Evolutionary conservation across 2,113 vertebrate genomes (phyloP), one percentile per base, ranked within the genome.

Genomic region (Peromyscus leucopus): DNA sequence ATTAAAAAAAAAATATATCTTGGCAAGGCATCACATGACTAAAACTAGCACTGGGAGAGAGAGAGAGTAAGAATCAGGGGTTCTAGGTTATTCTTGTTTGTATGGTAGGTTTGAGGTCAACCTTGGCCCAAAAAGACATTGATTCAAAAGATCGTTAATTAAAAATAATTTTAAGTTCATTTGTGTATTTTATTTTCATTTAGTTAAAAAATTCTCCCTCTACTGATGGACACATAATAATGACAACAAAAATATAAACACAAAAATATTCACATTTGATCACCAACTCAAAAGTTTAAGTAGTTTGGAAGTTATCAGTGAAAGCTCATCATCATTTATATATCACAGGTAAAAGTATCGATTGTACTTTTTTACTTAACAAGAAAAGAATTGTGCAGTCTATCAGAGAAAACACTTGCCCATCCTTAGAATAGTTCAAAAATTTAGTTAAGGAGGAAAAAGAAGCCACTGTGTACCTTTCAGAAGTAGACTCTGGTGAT

Each of bases 101-200:
- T 71, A 15, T 36, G 5, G 33, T 36, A 5, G 2, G 13, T 5
- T 71, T 71, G 33, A 36, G 69, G 33, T 71, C 31, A 36, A 36
- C 33, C 33, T 16, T 15, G 67, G 12, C 5, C 13, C 33, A 2
- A 69, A 69, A 13, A 33, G 13, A 33, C 13, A 69, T 15, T 33
- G 31, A 33, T 69, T 15, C 31, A 33, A 69, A 69, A 33, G 11
- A 69, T 11, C 12, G 16, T 69, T 16, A 16, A 33, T 1, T 17
- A 46, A 95, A 95, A 82, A 2, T 80, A 78, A 67, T 75, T 90
- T 59, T 59, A 90, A 67, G 46, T 39, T 51, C 2, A 96, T 86
- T 78, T 95, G 33, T 46, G 36, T 3, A 55, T 82, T 95, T 91
- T 31, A 94, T 80, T 93, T 96, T 85, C 13, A 82, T 63, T 59